Base-by-base conservation (phyloP, 2,113 vertebrate species). In the Oreochromis aureus region DNA sequence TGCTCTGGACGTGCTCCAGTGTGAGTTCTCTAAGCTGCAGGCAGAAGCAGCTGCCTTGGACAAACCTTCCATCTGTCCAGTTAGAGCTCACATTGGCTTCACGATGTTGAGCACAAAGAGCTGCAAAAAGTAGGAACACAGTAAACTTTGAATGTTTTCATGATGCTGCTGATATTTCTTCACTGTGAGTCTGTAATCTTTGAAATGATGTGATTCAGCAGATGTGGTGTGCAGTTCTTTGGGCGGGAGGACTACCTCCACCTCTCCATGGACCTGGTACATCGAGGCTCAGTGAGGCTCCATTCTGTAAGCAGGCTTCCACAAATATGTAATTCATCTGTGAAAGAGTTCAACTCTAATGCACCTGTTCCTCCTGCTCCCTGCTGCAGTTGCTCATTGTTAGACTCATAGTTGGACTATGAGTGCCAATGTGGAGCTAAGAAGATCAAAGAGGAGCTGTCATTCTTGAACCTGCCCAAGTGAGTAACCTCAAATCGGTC, bases 81-180 rank as follows among this genome's bases (percentile, higher is more conserved):
- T 55, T 55, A 22, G 54, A 11, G 10, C 54, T 55, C 10, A 55
- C 53, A 55, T 1, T 11, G 53, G 53, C n/a, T 55, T 55, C 19
- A 9, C 1, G n/a, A 56, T 56, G 1, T 4, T 56, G 3, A 56
- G 22, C 54, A 24, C 19, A 22, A 54, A 54, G 0, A 11, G 24
- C 15, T 59, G 56, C 56, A 59, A 59, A 0, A 16, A 0, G 56
- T 32, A 59, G 24, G 13, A 59, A 32, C 7, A 30, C 0, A 32
- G 24, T 59, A 15, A 59, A 30, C 24, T 16, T 59, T 18, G 0
- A 59, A 0, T 59, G 7, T 59, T 59, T 30, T 59, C 7, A 59
- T 32, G 13, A 30, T 30, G 56, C 13, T 59, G 56, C 1, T 59
- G 13, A 22, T 54, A 54, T 30, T 59, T 59, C 27, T 32, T 59